Base-by-base conservation (phyloP, 2,888 invertebrate species). In the Dynastes maya region DNA sequence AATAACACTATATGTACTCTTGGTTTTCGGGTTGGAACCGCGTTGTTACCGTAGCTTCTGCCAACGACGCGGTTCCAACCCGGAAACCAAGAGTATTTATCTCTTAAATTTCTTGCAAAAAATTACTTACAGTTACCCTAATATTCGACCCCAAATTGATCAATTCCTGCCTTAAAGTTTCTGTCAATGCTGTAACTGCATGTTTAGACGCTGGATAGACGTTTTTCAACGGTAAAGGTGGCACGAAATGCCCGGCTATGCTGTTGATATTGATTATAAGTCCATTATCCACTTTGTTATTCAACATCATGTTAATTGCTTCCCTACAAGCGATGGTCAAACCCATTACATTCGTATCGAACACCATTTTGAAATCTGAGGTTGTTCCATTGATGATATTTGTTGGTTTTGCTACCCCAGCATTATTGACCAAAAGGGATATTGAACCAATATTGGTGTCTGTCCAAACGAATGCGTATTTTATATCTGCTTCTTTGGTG, bases 341-440 rank as follows among this genome's bases (percentile, higher is more conserved):
- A 8, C 77, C 79, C 6, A 79, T 49, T n/a, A 79, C 71, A 45
- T 79, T 79, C 1, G 79, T 79, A 16, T 79, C 79, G 27, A 79
- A 72, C 11, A 79, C 68, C n/a, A 45, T 61, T 45, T 61, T 64
- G 77, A 71, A 77, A 22, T 77, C 77, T 13, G 45, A 55, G 0
- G 77, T 67, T 9, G 64, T 74, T 32, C 77, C 77, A 45, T 79
- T 70, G 45, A 78, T 79, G 49, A 80, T 70, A 64, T 77, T 80
- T 0, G 78, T 72, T 8, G 72, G 70, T 16, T 75, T 58, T 1
- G 67, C 58, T 16, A 78, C 51, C 6, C 80, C 81, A 2, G 81
- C 81, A 51, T 80, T 81, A 76, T 80, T 81, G 32, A 81, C 78
- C 13, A 81, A 72, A n/a, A 81, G 71, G 16, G 80, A 74, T 58